Conservation (phyloP, 1,140 invertebrate species). For the Pseudobourletiella spinata region DNA sequence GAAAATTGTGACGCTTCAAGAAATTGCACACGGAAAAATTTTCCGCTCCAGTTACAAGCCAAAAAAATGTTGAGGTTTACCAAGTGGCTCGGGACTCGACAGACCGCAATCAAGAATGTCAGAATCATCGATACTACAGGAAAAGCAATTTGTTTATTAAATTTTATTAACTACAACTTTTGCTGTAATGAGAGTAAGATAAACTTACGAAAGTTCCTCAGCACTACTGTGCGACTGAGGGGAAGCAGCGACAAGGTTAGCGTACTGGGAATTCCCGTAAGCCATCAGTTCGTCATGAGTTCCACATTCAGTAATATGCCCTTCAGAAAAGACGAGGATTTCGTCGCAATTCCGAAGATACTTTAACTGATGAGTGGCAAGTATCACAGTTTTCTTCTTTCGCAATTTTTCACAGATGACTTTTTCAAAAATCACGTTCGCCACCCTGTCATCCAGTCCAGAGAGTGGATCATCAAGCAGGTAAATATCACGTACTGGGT, state of each 20-base stretch:
- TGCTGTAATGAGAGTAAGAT: too few relatives aligned
- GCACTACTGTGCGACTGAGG: too few relatives aligned
- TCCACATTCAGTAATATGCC: conserved; percentile 56
- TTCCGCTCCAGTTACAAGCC: too few relatives aligned
- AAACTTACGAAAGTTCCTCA: too few relatives aligned
- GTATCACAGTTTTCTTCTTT: conserved; percentile 63
- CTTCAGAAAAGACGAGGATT: conserved; percentile 63
- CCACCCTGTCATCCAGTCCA: conserved; percentile 78
- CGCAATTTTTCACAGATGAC: conserved; percentile 69
- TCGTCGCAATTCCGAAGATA: conserved; percentile 67
- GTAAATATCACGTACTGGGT: conserved; percentile 42
- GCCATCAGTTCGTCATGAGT: conserved; percentile 49
- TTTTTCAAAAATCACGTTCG: conserved; percentile 68
- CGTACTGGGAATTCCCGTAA: not conserved
- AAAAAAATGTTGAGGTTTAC: too few relatives aligned
- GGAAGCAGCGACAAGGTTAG: not conserved
- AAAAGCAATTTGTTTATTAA: too few relatives aligned
- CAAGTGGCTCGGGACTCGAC: too few relatives aligned
- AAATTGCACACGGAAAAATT: too few relatives aligned
- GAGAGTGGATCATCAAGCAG: conserved; percentile 54
- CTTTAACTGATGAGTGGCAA: conserved; percentile 76
- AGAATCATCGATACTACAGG: too few relatives aligned
- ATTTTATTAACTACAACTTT: too few relatives aligned
- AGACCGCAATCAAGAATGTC: too few relatives aligned
- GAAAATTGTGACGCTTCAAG: too few relatives aligned